These are phyloP conservation scores for Prunella fulvescens DNA, from an alignment of 2,113 vertebrate genomes.

Conservation along the genomic window DNA sequence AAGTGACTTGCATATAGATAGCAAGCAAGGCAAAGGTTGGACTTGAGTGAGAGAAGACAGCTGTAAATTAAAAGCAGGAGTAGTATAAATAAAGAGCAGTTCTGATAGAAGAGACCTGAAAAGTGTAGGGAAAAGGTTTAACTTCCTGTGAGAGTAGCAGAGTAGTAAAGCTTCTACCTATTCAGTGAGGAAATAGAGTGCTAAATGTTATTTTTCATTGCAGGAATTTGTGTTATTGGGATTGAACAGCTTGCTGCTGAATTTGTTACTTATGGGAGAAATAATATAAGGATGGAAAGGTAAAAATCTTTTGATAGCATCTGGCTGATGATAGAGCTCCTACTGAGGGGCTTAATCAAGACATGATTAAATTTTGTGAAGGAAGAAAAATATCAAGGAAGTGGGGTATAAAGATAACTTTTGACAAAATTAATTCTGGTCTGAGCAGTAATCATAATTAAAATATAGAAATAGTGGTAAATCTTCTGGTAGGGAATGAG, in stretches of 20 bases:
- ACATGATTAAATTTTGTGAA: background rate
- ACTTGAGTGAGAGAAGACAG: background rate
- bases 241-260: background rate
- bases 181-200: background rate
- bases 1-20: constrained; percentile 47
- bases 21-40: background rate
- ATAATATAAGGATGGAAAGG: background rate
- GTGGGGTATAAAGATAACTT: background rate
- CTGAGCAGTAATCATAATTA: background rate
- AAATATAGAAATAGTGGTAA: background rate
- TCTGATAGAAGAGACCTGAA: background rate
- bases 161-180: background rate
- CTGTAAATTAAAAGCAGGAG: constrained; percentile 16
- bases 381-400: background rate
- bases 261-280: background rate
- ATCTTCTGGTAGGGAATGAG: background rate
- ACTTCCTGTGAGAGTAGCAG: background rate
- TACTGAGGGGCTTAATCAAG: background rate
- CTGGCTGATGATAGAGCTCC: background rate
- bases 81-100: background rate
- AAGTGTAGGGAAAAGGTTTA: background rate
- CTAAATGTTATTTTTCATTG: background rate
- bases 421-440: background rate
- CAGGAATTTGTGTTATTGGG: background rate
- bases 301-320: background rate